Evolutionary conservation across 1,140 invertebrate genomes (phyloP).

Genomic region (Brachionus rotundiformis): DNA sequence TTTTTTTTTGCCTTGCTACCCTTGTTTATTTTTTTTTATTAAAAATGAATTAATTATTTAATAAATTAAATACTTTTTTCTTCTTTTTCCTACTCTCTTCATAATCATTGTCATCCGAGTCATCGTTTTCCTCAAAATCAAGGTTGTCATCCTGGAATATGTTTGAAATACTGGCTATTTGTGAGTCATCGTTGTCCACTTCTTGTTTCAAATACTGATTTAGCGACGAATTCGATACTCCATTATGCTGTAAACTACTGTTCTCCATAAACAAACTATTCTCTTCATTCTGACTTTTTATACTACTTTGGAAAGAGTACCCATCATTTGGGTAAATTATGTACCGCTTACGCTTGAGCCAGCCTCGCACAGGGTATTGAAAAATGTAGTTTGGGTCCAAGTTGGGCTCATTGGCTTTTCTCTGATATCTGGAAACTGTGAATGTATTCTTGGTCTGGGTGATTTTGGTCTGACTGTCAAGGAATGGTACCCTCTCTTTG

Average conservation of each 20-base stretch:
- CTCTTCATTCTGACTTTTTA: slow-evolving; percentile 8
- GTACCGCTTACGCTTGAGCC: slow-evolving; percentile 64
- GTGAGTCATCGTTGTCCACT: background rate
- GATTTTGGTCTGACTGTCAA: slow-evolving; percentile 91
- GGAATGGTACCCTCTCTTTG: slow-evolving; percentile 85
- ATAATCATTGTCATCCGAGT: slow-evolving; percentile 85
- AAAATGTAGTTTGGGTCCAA: slow-evolving; percentile 80
- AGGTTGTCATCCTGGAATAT: background rate
- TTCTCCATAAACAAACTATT: background rate
- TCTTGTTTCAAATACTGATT: slow-evolving; percentile 20
- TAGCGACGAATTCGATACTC: background rate
- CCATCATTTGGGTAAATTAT: slow-evolving; percentile 1
- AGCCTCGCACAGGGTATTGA: slow-evolving; percentile 86
- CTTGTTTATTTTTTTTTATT: background rate
- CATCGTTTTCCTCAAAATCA: slow-evolving; percentile 71
- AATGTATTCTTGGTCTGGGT: slow-evolving; percentile 89
- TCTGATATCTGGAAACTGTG: slow-evolving; percentile 65
- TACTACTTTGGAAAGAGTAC: background rate
- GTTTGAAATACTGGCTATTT: background rate
- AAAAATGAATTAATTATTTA: background rate
- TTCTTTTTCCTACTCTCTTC: slow-evolving; percentile 71
- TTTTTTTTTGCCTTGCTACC: slow-evolving; percentile 68
- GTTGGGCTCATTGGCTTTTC: background rate
- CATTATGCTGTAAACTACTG: background rate
- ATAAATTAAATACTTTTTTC: background rate